These are phyloP conservation scores for Otocyon megalotis DNA, from an alignment of 2,113 vertebrate genomes.

Conservation along the genomic window DNA sequence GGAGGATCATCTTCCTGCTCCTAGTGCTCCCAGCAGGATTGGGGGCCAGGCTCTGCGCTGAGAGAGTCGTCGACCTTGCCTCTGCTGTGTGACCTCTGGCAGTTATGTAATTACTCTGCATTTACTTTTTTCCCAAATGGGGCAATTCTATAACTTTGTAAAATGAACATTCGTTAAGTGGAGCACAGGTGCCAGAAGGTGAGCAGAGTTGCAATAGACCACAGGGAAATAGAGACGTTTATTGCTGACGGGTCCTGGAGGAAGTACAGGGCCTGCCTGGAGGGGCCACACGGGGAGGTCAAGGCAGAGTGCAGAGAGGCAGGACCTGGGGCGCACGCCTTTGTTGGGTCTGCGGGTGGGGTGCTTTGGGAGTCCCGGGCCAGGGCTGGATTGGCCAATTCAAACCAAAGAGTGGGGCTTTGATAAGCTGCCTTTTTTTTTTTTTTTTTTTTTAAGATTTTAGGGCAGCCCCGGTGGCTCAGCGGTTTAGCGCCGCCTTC, in stretches of 20 bases:
- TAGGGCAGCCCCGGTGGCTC: too few species aligned
- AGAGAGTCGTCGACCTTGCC: neutral
- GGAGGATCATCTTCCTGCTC: too few species aligned
- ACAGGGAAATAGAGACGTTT: neutral
- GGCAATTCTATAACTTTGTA: neutral
- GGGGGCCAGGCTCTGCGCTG: too few species aligned
- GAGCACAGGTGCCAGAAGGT: neutral
- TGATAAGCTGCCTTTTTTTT: too few species aligned
- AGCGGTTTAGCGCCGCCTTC: too few species aligned
- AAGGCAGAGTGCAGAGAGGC: neutral
- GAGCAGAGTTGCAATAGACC: neutral
- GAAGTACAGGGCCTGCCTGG: neutral
- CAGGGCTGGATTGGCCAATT: neutral
- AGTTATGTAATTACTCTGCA: too few species aligned
- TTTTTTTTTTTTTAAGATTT: too few species aligned
- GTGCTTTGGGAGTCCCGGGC: neutral
- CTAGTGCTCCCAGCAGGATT: neutral
- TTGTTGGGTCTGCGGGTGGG: neutral
- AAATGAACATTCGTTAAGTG: neutral
- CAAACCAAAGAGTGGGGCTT: neutral
- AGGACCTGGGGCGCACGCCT: neutral
- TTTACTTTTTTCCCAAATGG: neutral
- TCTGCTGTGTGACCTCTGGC: neutral
- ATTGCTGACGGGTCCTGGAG: too few species aligned
- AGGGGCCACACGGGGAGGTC: neutral